phyloP scores from a whole-genome alignment of 2,888 invertebrate species.

The Zygaena filipendulae region DNA sequence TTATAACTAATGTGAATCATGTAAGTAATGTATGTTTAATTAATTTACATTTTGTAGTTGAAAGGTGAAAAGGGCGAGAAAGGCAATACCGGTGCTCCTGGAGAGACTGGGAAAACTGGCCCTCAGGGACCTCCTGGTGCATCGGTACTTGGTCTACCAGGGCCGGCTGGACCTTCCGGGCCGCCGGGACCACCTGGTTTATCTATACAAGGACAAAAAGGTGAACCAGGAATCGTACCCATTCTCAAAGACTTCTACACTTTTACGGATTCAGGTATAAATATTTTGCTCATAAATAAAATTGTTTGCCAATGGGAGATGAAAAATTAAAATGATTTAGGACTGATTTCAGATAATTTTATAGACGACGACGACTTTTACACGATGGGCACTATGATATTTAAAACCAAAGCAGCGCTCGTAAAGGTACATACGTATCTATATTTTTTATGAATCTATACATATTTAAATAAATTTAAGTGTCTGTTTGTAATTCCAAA shows the following conservation, averaged over 20 bases:
- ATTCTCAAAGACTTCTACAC: slow-evolving; percentile 14
- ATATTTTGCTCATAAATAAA: slow-evolving; percentile 9
- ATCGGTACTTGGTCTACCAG: slow-evolving; percentile 21
- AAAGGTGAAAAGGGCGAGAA: slow-evolving; percentile 43
- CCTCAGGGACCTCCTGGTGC: slow-evolving; percentile 17
- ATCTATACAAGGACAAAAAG: slow-evolving; percentile 39
- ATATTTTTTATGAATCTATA: slow-evolving; percentile 3
- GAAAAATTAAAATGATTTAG: no score
- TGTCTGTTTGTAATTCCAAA: no score
- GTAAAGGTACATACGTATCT: slow-evolving; percentile 27
- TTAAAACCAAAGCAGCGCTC: slow-evolving; percentile 31
- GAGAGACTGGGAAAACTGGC: slow-evolving; percentile 28
- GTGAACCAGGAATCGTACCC: slow-evolving; percentile 31
- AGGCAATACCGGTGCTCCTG: slow-evolving; percentile 30
- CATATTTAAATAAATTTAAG: no score
- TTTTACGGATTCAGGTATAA: slow-evolving; percentile 15
- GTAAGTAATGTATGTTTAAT: no score
- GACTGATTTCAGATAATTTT: slow-evolving; percentile 1
- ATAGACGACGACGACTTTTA: slow-evolving; percentile 33
- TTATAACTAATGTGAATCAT: not conserved
- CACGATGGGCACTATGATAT: slow-evolving; percentile 34
- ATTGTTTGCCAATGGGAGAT: no score
- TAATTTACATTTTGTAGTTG: slow-evolving; percentile 23
- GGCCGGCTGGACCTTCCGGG: slow-evolving; percentile 34
- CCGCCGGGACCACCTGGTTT: slow-evolving; percentile 32